Conservation (phyloP, 2,797 vertebrate species). For the Aeoliscus strigatus region DNA sequence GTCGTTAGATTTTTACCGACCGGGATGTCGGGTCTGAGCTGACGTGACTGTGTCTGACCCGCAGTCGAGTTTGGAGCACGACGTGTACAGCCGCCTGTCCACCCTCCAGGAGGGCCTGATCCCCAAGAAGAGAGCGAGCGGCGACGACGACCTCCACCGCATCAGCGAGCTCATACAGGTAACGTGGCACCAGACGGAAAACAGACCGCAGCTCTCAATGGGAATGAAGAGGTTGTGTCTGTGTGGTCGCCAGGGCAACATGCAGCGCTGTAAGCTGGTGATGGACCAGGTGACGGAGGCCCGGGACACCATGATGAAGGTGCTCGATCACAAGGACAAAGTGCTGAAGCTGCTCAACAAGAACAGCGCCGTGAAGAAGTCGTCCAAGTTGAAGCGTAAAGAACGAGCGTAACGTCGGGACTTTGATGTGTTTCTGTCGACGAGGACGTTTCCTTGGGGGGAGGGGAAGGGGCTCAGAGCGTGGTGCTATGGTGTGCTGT, state of each 20-base stretch:
- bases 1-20: too few species aligned
- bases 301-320: constrained; percentile 98
- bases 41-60: constrained; percentile 2
- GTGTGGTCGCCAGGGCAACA: constrained; percentile 84
- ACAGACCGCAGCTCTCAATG: too few species aligned
- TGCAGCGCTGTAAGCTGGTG: constrained; percentile 98
- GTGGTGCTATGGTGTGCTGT: constrained; percentile 69
- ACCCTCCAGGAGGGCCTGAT: constrained; percentile 94
- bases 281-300: constrained; percentile 99
- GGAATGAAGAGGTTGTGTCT: not conserved
- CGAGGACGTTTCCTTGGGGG: constrained; percentile 10
- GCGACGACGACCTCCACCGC: constrained; percentile 92
- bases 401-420: constrained; percentile 82
- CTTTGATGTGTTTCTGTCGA: constrained; percentile 1
- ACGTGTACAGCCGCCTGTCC: constrained; percentile 93
- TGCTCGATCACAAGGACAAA: constrained; percentile 96
- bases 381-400: constrained; percentile 95
- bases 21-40: not conserved
- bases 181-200: too few species aligned
- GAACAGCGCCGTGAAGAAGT: constrained; percentile 92
- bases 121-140: constrained; percentile 93
- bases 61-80: constrained; percentile 92
- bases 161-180: constrained; percentile 99
- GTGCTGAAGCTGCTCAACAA: constrained; percentile 98
- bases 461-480: constrained; percentile 48